Evolutionary conservation across 2,113 vertebrate genomes (phyloP), one percentile per base, ranked within the genome.

Genomic region (Corydoras maculifer): DNA sequence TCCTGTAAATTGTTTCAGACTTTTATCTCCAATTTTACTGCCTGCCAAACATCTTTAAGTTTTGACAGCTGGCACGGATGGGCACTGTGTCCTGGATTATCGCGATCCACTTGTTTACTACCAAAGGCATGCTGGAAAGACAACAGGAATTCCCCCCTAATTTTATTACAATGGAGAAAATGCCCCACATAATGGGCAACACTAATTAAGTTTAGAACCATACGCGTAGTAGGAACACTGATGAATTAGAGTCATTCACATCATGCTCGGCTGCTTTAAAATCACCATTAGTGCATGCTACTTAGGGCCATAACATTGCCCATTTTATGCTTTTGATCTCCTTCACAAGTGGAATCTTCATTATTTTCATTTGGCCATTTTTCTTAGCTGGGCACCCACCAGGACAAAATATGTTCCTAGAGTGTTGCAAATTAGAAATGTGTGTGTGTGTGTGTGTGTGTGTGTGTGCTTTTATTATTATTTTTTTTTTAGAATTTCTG

Each of bases 391-490:
- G 61, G 35, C 15, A 31, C 51, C 14, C 65, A 14, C 57, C 88
- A 83, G 85, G 84, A 88, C 89, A 91, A 75, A 74, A 77, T 91
- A 90, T 90, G 90, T 94, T 92, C 91, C 87, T 87, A 82, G 83
- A 94, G 93, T 97, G 96, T 96, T 96, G 86, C 94, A 89, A 97
- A 97, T 97, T 93, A 94, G 92, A 95, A 94, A 94, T 94, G 93
- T 96, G 93, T 94, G 90, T 25, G 25, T 14, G 13, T 3, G 9
- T 59, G 32, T 35, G 32, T 35, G 32, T 35, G 32, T 35, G 32
- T 35, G 32, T 43, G 35, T 43, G 35, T 43, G 35, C 35, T 43
- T 43, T 43, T 43, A 43, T 5, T 43, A 43, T 5, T 43, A 2
- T 2, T 4, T 30, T 1, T 29, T 31, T 86, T 88, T 90, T 90